A percentile compares a stretch with the other conserved stretches of the same genome.
Evolutionary conservation across 2,113 vertebrate genomes (phyloP).

Genomic region (Cacatua alba): DNA sequence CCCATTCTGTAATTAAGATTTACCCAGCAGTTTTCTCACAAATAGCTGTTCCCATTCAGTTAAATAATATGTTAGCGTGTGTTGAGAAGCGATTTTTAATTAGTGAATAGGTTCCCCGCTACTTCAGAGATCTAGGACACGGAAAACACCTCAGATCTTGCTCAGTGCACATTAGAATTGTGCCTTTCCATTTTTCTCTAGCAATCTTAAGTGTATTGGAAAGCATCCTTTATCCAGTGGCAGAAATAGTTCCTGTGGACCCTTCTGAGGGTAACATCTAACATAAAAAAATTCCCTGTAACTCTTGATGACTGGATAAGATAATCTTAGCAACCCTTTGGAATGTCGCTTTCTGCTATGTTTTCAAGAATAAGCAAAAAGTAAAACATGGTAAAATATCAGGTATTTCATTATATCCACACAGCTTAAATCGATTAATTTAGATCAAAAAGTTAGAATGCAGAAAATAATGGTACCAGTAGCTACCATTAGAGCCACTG

Average conservation of each 20-base stretch:
- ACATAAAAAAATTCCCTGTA: background rate
- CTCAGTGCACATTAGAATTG: background rate
- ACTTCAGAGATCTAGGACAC: background rate
- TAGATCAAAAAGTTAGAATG: background rate
- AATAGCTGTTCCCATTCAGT: background rate
- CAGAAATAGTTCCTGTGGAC: background rate
- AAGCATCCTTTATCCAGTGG: background rate
- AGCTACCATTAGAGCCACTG: background rate
- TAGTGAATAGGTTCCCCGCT: constrained; percentile 3
- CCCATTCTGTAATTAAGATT: constrained; percentile 53
- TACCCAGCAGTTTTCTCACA: background rate
- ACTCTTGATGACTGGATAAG: background rate
- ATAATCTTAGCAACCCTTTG: background rate
- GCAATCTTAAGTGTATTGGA: background rate
- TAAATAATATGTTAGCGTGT: background rate
- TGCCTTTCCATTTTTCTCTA: background rate
- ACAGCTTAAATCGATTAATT: background rate
- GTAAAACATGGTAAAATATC: background rate
- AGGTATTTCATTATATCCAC: background rate
- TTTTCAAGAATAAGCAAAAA: background rate
- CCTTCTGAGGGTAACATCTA: background rate
- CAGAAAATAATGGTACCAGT: background rate
- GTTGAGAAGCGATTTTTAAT: background rate
- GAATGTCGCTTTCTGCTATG: background rate
- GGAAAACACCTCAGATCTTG: constrained; percentile 10